Evolutionary conservation across 2,797 vertebrate species (phyloP).

Genomic region (Euphonia xanthogaster): DNA sequence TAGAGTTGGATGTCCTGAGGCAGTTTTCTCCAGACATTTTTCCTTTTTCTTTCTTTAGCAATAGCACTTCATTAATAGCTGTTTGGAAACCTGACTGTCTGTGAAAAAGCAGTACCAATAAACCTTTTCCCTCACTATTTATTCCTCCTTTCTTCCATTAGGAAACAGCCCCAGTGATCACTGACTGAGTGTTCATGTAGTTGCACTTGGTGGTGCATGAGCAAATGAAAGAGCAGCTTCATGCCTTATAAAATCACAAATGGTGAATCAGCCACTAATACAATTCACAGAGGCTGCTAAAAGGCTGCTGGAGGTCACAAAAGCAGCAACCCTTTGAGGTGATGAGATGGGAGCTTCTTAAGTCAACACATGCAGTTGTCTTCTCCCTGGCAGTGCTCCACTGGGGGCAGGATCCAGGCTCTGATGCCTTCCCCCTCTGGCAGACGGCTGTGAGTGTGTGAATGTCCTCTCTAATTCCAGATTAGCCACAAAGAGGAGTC

Average conservation of each 20-base stretch:
- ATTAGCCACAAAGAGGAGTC: slow-evolving; percentile 35
- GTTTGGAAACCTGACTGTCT: background rate
- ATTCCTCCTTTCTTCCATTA: background rate
- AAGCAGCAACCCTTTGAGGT: slow-evolving; percentile 3
- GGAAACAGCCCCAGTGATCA: background rate
- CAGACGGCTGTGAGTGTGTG: background rate
- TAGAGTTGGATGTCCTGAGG: background rate
- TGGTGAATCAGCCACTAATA: slow-evolving; percentile 4
- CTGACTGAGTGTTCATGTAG: background rate
- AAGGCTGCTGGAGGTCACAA: slow-evolving; percentile 23
- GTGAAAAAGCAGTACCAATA: background rate
- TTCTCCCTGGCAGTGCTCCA: slow-evolving; percentile 21
- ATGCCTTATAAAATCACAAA: background rate
- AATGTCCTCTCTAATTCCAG: slow-evolving; percentile 42
- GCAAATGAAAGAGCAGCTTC: background rate
- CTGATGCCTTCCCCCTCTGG: background rate
- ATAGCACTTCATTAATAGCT: slow-evolving; percentile 13
- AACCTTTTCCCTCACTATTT: background rate
- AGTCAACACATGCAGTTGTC: background rate
- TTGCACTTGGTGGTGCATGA: background rate
- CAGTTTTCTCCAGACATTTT: background rate
- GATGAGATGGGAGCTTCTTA: background rate
- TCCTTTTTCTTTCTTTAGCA: background rate
- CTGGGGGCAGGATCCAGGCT: slow-evolving; percentile 2
- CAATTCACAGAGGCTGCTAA: background rate